Percentiles rank a stretch among this genome's conserved stretches.
phyloP scores from a whole-genome alignment of 2,888 invertebrate genomes.

The Unio pictorum region DNA sequence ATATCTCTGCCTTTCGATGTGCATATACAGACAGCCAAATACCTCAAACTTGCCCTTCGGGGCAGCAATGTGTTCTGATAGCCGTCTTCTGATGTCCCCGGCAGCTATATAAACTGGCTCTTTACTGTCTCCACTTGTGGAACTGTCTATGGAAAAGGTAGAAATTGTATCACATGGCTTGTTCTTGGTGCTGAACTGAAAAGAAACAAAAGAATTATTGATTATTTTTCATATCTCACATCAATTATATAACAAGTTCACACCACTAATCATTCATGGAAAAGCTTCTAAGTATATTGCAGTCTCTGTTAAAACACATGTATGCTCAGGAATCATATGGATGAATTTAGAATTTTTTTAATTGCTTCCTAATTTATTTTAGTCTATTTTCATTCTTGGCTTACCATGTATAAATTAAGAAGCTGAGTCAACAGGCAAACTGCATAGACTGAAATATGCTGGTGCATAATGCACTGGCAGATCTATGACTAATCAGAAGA shows the following conservation, averaged over 20 bases:
- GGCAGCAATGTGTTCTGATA: slow-evolving; percentile 84
- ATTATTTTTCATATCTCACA: neutral
- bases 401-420: no score
- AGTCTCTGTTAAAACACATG: no score
- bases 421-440: no score
- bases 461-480: no score
- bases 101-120: slow-evolving; percentile 82
- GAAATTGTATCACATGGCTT: slow-evolving; percentile 84
- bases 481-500: no score
- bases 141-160: slow-evolving; percentile 88
- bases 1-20: neutral
- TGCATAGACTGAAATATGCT: no score
- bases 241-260: neutral
- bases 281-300: no score
- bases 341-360: no score
- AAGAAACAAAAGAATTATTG: neutral
- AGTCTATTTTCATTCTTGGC: no score
- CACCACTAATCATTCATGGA: neutral
- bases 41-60: slow-evolving; percentile 77
- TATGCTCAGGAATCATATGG: no score
- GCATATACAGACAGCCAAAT: slow-evolving; percentile 1
- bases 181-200: slow-evolving; percentile 48
- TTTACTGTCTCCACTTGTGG: slow-evolving; percentile 79
- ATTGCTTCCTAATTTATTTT: no score
- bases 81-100: slow-evolving; percentile 86